A percentile compares a stretch with the other conserved stretches of the same genome.
Evolutionary conservation across 92 coral and sea anemone species (phyloP).

Genomic region (Diadumene lineata): DNA sequence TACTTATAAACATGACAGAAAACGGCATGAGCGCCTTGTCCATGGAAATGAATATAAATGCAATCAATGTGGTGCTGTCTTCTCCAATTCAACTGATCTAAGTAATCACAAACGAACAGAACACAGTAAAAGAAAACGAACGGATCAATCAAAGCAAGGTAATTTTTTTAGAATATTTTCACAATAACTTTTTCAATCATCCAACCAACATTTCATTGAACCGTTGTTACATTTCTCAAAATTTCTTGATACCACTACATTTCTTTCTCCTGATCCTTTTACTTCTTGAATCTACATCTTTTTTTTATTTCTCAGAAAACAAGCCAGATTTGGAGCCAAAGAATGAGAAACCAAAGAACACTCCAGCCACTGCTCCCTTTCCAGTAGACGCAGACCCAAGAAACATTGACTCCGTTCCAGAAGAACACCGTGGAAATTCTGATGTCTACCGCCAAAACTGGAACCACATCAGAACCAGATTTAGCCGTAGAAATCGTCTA

Average conservation of each 20-base stretch:
- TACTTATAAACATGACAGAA: neutral
- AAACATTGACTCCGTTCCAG: neutral
- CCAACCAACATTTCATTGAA: neutral
- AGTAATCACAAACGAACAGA: neutral
- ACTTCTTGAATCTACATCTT: neutral
- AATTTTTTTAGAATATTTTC: neutral
- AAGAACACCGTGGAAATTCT: neutral
- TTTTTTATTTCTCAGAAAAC: neutral
- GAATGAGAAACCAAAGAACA: neutral
- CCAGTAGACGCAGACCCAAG: neutral
- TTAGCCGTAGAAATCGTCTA: constrained; percentile 38
- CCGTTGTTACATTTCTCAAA: neutral
- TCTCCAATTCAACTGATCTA: neutral
- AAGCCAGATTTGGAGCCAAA: neutral
- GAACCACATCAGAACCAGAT: constrained; percentile 46
- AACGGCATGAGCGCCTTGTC: neutral
- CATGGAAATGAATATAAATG: neutral
- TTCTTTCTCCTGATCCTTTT: neutral
- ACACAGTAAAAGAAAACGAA: neutral
- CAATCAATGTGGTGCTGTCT: neutral
- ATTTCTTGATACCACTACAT: neutral
- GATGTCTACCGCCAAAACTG: constrained; percentile 42
- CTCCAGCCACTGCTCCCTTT: neutral
- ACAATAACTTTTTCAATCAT: neutral
- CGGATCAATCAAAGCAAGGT: neutral